Conservation (phyloP, 2,888 invertebrate genomes). For the Gari tellinella region DNA sequence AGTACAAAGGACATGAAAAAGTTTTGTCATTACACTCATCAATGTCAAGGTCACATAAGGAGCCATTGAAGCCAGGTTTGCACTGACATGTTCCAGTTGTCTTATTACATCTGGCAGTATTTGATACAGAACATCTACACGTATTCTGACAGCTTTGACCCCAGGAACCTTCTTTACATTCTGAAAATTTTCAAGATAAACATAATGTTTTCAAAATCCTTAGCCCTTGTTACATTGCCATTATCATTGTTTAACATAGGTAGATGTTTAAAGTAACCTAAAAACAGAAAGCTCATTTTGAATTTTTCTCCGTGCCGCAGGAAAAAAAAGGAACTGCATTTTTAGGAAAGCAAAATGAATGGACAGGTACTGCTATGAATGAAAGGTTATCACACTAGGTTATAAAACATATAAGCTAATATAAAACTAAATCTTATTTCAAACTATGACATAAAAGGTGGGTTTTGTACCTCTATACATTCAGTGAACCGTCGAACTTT, state of each 20-base stretch:
- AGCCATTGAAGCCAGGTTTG: slow-evolving; percentile 33
- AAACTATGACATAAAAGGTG: no score
- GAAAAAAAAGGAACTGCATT: no score
- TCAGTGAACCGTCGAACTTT: no score
- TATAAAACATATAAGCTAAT: no score
- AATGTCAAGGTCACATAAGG: slow-evolving; percentile 16
- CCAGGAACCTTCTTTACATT: slow-evolving; percentile 44
- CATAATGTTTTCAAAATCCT: not conserved
- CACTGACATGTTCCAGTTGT: slow-evolving; percentile 35
- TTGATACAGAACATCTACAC: slow-evolving; percentile 24
- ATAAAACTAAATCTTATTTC: no score
- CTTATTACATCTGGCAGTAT: slow-evolving; percentile 27
- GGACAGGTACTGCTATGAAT: no score
- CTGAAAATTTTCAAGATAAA: slow-evolving; percentile 15
- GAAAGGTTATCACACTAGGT: no score
- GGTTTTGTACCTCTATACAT: no score
- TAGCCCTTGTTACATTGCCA: not conserved
- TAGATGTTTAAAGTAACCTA: not conserved
- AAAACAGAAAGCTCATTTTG: not conserved
- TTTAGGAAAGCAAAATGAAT: no score
- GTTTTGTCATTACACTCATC: slow-evolving; percentile 32
- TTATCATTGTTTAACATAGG: not conserved
- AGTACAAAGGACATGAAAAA: slow-evolving; percentile 32
- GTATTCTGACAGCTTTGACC: slow-evolving; percentile 41
- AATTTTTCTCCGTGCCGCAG: no score